These are phyloP conservation scores for Mormyrus hasselquistii DNA, from an alignment of 2,797 vertebrate genomes.

Conservation along the genomic window DNA sequence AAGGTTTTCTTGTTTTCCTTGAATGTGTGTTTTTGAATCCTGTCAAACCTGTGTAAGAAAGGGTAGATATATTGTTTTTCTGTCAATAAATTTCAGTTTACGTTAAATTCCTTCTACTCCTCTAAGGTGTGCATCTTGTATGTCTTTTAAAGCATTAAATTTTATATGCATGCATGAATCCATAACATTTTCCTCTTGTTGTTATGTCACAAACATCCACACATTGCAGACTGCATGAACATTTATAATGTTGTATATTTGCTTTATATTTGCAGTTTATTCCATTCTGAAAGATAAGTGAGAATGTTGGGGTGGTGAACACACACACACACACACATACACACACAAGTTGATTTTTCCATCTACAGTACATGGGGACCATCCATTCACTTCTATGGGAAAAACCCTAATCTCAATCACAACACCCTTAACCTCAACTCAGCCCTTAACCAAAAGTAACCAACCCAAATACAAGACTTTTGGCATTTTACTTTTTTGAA, in stretches of 20 bases:
- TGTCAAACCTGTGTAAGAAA: conserved; percentile 87
- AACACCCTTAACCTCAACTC: too few relatives aligned
- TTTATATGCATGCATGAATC: conserved; percentile 76
- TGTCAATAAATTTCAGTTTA: conserved; percentile 92
- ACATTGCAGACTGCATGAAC: conserved; percentile 29
- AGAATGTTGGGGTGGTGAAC: background rate
- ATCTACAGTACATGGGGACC: too few relatives aligned
- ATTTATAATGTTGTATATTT: background rate
- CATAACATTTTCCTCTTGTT: conserved; percentile 66
- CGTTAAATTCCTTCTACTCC: conserved; percentile 74
- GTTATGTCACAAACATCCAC: conserved; percentile 6
- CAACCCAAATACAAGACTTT: too few relatives aligned
- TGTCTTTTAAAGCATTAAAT: conserved; percentile 80
- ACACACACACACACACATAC: too few relatives aligned
- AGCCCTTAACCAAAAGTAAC: too few relatives aligned
- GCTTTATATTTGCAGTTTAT: background rate
- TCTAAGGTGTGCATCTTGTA: conserved; percentile 53
- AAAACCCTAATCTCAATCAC: too few relatives aligned
- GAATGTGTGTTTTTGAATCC: conserved; percentile 63
- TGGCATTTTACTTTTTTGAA: too few relatives aligned
- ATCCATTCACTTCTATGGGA: too few relatives aligned
- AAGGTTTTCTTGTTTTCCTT: conserved; percentile 41
- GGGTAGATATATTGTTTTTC: conserved; percentile 73
- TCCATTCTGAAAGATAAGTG: background rate
- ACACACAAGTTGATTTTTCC: too few relatives aligned